Conservation (phyloP, 2,888 invertebrate species). For the Platerodrilus igneus region DNA sequence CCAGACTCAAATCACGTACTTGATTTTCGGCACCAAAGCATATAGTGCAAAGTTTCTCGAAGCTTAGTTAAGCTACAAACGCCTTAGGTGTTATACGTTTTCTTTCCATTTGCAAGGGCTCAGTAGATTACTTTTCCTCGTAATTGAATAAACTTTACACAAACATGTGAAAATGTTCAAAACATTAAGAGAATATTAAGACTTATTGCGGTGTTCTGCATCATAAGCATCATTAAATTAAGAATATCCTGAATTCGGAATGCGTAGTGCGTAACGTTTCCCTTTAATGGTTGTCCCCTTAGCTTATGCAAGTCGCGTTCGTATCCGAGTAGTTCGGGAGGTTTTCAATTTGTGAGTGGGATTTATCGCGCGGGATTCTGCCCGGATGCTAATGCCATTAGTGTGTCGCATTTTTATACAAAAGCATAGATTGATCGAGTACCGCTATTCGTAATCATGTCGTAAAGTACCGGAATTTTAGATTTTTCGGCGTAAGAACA, state of each 20-base stretch:
- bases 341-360: constrained; percentile 38
- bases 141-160: constrained; percentile 10
- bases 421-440: constrained; percentile 32
- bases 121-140: too few relatives aligned
- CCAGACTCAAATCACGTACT: too few relatives aligned
- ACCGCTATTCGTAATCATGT: constrained; percentile 18
- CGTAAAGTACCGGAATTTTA: constrained; percentile 18
- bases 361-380: constrained; percentile 36
- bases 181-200: constrained; percentile 15
- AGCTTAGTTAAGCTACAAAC: too few relatives aligned
- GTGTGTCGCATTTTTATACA: constrained; percentile 34
- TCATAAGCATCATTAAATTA: constrained; percentile 20
- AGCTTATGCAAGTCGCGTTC: constrained; percentile 29
- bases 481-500: too few relatives aligned
- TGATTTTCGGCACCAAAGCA: too few relatives aligned
- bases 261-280: constrained; percentile 22
- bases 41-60: too few relatives aligned
- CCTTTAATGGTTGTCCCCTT: constrained; percentile 23
- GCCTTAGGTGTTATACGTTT: too few relatives aligned
- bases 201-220: constrained; percentile 17
- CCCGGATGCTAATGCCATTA: constrained; percentile 37
- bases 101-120: too few relatives aligned
- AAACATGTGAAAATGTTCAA: constrained; percentile 16
- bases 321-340: constrained; percentile 27
- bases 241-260: constrained; percentile 8